Base-by-base conservation (phyloP, 2,797 vertebrate species). In the Sebastiscus albofasciatus region DNA sequence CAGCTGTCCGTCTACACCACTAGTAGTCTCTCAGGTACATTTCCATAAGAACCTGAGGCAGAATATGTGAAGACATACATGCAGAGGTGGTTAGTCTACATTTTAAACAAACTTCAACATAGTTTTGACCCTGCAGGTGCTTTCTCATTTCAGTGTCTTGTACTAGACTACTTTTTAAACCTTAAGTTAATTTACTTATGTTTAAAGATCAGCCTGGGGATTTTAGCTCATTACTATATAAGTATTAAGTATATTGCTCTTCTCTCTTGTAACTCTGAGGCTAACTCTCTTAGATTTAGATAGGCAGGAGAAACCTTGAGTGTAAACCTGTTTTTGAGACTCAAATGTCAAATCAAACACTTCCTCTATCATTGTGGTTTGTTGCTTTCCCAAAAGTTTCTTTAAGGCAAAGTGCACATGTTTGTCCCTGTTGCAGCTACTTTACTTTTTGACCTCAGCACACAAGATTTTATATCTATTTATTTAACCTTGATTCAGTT, bases 31-130 rank as follows among this genome's bases (percentile, higher is more conserved):
- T 83, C 64, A 46, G 69, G 27, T 76, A n/a, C 67, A 60, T 55
- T 80, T 60, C 94, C 93, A 92, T 83, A 92, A 90, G 72, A 73
- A 68, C 67, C 72, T 71, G 24, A 66, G 83, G 81, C 60, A 65
- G 62, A 83, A 76, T 34, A 69, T 56, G 56, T 58, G 26, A 54
- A 22, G 65, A 67, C 72, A 82, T 39, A 61, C 39, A 60, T 46
- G 67, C 24, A 67, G 70, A 69, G 56, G 22, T 36, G 70, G 20
- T 76, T 36, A 42, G 18, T 79, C n/a, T 36, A 49, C 31, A 77
- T 70, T 74, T 34, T 54, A 20, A 33, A 65, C 29, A 6, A 67
- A 29, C 42, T n/a, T 49, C 3, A 33, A 66, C 8, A 26, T 39
- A 60, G 52, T 62, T 80, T 61, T 62, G 26, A 69, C 58, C 58